A percentile compares a stretch with the other conserved stretches of the same genome.
Conservation (phyloP, 2,113 vertebrate species). For the Gymnobelideus leadbeateri region DNA sequence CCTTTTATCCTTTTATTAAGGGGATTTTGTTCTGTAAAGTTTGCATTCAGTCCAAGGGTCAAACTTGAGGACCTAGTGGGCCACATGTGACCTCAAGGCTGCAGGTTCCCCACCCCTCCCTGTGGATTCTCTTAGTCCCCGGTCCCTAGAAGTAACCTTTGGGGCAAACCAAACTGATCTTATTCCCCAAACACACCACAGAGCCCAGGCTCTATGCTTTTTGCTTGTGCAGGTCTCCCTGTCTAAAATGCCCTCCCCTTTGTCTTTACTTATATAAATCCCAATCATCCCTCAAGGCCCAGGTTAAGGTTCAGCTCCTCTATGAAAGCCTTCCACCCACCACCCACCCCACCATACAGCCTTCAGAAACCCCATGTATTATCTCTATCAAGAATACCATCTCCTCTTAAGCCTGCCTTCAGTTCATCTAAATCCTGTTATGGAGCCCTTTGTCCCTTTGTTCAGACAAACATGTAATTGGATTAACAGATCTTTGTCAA, state of each 20-base stretch:
- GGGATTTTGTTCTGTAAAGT: no score
- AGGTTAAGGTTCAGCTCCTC: background rate
- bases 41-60: no score
- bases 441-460: background rate
- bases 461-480: background rate
- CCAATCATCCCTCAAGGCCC: background rate
- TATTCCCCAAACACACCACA: background rate
- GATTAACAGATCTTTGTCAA: background rate
- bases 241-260: background rate
- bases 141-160: background rate
- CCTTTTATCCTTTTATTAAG: no score
- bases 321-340: background rate
- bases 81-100: no score
- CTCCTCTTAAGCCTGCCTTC: background rate
- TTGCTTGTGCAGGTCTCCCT: background rate
- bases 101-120: no score
- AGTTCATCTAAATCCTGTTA: background rate
- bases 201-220: background rate
- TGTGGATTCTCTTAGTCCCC: no score
- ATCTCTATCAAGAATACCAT: background rate
- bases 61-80: no score
- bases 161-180: background rate
- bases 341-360: background rate
- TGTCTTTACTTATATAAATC: background rate
- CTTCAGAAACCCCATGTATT: background rate